phyloP scores from a whole-genome alignment of 2,797 vertebrate genomes.

The Lophotriccus pileatus region DNA sequence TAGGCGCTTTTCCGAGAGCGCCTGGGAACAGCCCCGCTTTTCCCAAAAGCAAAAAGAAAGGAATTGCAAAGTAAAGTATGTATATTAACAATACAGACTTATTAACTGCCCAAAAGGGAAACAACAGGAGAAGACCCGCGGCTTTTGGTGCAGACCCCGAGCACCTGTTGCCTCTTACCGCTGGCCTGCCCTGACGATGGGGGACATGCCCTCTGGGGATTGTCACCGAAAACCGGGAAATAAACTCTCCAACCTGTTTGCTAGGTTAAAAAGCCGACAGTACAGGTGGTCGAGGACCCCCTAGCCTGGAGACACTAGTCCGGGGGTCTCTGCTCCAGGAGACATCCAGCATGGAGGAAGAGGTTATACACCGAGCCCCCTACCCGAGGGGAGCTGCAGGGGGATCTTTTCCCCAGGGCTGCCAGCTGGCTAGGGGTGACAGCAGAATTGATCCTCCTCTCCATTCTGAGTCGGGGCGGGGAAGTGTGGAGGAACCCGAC shows the following conservation, averaged over 20 bases:
- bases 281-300: background rate
- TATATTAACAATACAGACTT: accelerated
- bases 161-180: background rate
- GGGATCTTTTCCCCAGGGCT: background rate
- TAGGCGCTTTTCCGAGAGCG: accelerated
- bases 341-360: background rate
- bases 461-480: too few relatives aligned
- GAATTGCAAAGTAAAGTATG: background rate
- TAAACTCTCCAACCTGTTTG: background rate
- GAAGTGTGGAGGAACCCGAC: background rate
- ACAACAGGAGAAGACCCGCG: too few relatives aligned
- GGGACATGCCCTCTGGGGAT: background rate
- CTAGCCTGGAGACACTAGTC: background rate
- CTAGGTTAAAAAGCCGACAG: background rate
- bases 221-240: background rate
- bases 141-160: background rate
- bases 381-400: background rate
- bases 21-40: background rate
- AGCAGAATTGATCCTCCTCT: background rate
- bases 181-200: background rate
- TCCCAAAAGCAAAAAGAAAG: background rate
- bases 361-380: background rate
- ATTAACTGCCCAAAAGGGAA: too few relatives aligned
- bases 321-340: background rate
- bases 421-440: background rate